Conservation (phyloP, 2,113 vertebrate genomes). For the Brachypodius melanocephalos region DNA sequence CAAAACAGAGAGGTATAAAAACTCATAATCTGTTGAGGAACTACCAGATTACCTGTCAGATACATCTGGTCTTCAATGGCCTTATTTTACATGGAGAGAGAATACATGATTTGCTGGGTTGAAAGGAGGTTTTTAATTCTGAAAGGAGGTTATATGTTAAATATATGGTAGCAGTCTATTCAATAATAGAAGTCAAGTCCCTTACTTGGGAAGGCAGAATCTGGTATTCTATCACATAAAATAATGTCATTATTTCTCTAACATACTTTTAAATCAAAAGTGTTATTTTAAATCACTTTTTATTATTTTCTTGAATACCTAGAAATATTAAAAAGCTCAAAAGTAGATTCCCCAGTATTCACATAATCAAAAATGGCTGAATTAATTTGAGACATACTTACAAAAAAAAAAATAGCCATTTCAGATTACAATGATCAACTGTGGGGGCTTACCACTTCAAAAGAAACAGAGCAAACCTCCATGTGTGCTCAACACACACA, state of each 20-base stretch:
- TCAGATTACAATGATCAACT: not conserved
- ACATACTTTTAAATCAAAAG: not conserved
- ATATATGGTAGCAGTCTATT: slow-evolving; percentile 14
- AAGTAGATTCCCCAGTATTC: not conserved
- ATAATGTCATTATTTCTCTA: slow-evolving; percentile 29
- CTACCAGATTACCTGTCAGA: not conserved
- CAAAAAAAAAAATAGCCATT: not conserved
- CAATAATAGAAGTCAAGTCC: slow-evolving; percentile 19
- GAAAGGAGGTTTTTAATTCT: slow-evolving; percentile 26
- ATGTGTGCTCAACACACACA: not conserved
- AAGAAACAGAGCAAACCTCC: not conserved
- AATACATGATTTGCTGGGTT: slow-evolving; percentile 29
- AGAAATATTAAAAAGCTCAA: not conserved
- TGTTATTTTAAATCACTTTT: slow-evolving; percentile 6
- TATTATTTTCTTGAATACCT: not conserved
- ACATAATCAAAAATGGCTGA: not conserved
- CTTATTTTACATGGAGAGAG: slow-evolving; percentile 17
- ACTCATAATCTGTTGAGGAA: not conserved
- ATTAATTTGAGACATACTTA: not conserved
- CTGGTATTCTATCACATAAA: slow-evolving; percentile 8
- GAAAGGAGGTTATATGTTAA: slow-evolving; percentile 53
- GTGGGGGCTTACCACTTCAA: not conserved
- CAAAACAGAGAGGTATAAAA: not conserved
- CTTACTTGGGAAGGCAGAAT: not conserved
- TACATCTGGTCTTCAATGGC: not conserved